Evolutionary conservation across 2,797 vertebrate species (phyloP), one percentile per base, ranked within the genome.

Genomic region (Muscicapa striata): DNA sequence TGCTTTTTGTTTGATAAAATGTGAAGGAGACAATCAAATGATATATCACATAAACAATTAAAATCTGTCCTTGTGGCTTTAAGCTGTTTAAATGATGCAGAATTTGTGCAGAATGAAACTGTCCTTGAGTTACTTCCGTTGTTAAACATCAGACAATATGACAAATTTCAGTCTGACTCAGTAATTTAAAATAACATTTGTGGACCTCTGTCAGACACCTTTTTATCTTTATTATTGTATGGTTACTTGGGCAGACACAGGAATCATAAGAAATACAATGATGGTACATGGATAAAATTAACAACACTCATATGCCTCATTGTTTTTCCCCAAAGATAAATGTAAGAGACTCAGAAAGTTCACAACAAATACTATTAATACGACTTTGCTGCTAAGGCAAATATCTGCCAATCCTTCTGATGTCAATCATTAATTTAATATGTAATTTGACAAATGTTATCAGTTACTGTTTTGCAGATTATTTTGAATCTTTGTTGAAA

Each of bases 1-100:
- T 57, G 72, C 72, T 96, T 79, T 95, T 90, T 75, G 86, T 89
- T 78, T 77, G 52, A 26, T 90, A 41, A 48, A 81, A 78, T 96
- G 46, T 80, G 72, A 97, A 96, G 85, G 83, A 97, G 90, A 95
- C 23, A 69, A 94, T 94, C 69, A 95, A 96, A 88, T 89, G 70
- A 96, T 97, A 90, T 26, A 96, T 96, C 93, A 95, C 87, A 96
- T 94, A 97, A 96, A 96, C 97, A 98, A 97, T 97, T 98, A 97
- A 97, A 98, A 97, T 86, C 52, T 64, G 66, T 89, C 58, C 76
- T 96, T 95, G 72, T 96, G 86, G 81, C 48, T 84, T 84, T 66
- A 67, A 90, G 59, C 59, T 88, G 91, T 74, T 90, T 89, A 97
- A 97, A 96, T 87, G 83, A 96, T 94, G 51, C 94, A 97, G 85